Percentiles rank a stretch among this genome's conserved stretches.
Evolutionary conservation across 2,113 vertebrate species (phyloP).

Genomic region (Rhinogobius similis): DNA sequence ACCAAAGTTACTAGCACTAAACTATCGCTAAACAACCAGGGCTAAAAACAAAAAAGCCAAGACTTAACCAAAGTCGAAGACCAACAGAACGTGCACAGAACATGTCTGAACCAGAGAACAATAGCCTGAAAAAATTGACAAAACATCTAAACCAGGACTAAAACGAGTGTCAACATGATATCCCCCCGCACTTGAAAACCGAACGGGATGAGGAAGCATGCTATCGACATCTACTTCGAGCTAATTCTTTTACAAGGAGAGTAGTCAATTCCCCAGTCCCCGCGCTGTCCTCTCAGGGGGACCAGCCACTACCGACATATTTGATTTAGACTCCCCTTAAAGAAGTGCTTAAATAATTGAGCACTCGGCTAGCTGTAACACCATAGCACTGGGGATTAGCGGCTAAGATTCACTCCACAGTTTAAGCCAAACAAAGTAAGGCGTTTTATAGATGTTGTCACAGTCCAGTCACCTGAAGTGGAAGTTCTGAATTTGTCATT

Average conservation of each 20-base stretch:
- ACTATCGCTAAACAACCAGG: not conserved
- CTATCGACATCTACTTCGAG: constrained; percentile 66
- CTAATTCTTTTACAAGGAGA: constrained; percentile 71
- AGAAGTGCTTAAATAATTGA: constrained; percentile 70
- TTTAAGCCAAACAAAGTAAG: constrained; percentile 46
- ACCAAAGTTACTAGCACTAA: too few relatives aligned
- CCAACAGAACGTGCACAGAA: not conserved
- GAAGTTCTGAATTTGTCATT: constrained; percentile 17
- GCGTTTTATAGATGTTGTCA: constrained; percentile 34
- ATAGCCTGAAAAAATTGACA: too few relatives aligned
- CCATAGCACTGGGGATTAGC: constrained; percentile 33
- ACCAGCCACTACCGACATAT: constrained; percentile 59
- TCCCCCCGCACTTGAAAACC: not conserved
- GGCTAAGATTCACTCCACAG: constrained; percentile 19
- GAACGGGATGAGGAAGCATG: not conserved
- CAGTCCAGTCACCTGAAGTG: constrained; percentile 12
- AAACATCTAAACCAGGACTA: not conserved
- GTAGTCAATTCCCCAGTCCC: constrained; percentile 63
- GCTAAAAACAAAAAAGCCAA: too few relatives aligned
- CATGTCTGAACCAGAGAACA: not conserved
- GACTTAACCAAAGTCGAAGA: not conserved
- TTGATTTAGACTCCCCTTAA: constrained; percentile 68
- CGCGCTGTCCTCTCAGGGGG: constrained; percentile 49
- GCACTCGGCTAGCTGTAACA: constrained; percentile 53
- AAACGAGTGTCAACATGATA: not conserved